Conservation (phyloP, 2,888 invertebrate species). For the Caenorhabditis sp. region DNA sequence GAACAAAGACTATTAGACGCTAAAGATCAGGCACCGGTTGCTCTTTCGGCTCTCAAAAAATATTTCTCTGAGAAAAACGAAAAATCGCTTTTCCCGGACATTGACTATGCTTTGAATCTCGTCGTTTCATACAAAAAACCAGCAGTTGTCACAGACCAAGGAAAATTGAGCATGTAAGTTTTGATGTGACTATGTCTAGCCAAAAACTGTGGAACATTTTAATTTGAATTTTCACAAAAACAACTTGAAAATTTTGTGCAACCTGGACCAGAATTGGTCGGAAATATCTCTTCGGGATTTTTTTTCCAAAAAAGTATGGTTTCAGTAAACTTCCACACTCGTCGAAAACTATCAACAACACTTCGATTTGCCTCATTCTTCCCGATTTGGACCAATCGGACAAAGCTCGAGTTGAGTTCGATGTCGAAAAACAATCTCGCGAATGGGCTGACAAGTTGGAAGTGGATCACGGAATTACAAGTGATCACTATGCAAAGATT, state of each 20-base stretch:
- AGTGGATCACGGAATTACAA: slow-evolving; percentile 58
- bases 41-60: slow-evolving; percentile 45
- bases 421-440: slow-evolving; percentile 46
- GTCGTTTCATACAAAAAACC: slow-evolving; percentile 60
- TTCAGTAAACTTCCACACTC: slow-evolving; percentile 55
- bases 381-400: slow-evolving; percentile 63
- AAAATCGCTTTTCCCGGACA: slow-evolving; percentile 61
- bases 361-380: slow-evolving; percentile 64
- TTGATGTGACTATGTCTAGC: no score
- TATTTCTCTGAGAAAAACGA: slow-evolving; percentile 42
- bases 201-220: no score
- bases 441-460: slow-evolving; percentile 63
- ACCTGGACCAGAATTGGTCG: no score
- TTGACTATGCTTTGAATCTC: slow-evolving; percentile 51
- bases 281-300: no score
- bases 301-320: not conserved
- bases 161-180: slow-evolving; percentile 40
- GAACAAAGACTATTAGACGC: slow-evolving; percentile 5
- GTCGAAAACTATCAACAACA: slow-evolving; percentile 51
- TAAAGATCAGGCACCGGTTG: slow-evolving; percentile 38
- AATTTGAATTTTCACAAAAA: no score
- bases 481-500: slow-evolving; percentile 72
- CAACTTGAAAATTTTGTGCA: no score
- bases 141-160: slow-evolving; percentile 30
- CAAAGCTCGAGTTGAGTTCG: slow-evolving; percentile 39